Conservation (phyloP, 1,140 invertebrate species). For the Cyphomyrmex costatus region DNA sequence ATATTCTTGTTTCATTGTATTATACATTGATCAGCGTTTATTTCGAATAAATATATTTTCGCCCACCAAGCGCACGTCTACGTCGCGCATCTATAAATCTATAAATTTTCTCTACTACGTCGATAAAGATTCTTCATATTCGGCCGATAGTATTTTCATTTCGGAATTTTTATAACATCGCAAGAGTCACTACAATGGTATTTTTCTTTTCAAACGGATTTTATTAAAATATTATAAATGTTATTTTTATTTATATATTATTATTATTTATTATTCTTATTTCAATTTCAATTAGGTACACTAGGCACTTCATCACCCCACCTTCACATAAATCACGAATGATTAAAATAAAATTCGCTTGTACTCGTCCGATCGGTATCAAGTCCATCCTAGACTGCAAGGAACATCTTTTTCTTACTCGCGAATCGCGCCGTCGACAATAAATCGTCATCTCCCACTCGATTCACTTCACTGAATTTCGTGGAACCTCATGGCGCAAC, state of each 20-base stretch:
- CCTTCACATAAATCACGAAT: background rate
- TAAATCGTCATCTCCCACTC: constrained; percentile 29
- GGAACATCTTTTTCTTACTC: constrained; percentile 13
- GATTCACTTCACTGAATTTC: constrained; percentile 12
- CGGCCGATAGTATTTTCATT: constrained; percentile 1
- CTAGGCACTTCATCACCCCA: too few relatives aligned
- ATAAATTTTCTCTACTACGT: constrained; percentile 11
- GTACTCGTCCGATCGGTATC: constrained; percentile 10
- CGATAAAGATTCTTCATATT: constrained; percentile 40
- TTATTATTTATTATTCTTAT: too few relatives aligned
- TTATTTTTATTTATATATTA: too few relatives aligned
- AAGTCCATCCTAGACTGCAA: constrained; percentile 13
- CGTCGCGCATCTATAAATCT: constrained; percentile 26
- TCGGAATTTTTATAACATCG: constrained; percentile 6
- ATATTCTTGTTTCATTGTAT: constrained; percentile 1
- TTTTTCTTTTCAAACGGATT: background rate
- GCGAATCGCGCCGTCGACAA: constrained; percentile 48
- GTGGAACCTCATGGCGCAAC: constrained; percentile 29
- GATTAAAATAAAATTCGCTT: constrained; percentile 4
- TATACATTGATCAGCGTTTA: background rate
- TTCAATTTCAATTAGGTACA: too few relatives aligned
- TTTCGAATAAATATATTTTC: constrained; percentile 53
- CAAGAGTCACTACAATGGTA: background rate
- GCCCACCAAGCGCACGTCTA: background rate
- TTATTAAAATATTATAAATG: background rate